Evolutionary conservation across 2,113 vertebrate species (phyloP).

Genomic region (Siniperca chuatsi): DNA sequence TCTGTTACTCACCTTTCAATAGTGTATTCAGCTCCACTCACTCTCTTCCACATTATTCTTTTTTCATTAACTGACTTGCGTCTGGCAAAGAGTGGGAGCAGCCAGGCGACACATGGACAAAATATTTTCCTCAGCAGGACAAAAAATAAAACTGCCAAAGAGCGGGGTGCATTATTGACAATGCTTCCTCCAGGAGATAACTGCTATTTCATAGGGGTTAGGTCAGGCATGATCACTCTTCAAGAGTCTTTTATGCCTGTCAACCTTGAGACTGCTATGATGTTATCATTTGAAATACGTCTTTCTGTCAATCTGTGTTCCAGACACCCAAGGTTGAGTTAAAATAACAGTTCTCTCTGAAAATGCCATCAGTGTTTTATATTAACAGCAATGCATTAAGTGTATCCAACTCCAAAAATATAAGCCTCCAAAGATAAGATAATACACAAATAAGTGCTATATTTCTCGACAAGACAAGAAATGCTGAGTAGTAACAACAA

Average conservation of each 20-base stretch:
- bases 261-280: background rate
- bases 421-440: too few species aligned
- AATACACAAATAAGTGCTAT: too few species aligned
- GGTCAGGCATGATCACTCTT: background rate
- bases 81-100: background rate
- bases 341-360: background rate
- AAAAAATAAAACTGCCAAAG: background rate
- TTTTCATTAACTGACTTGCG: too few species aligned
- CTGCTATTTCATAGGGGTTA: background rate
- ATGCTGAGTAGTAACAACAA: too few species aligned
- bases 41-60: too few species aligned
- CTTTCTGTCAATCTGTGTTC: background rate
- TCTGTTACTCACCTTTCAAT: too few species aligned
- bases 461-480: too few species aligned
- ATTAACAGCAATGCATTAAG: too few species aligned
- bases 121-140: background rate
- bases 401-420: too few species aligned
- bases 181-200: background rate
- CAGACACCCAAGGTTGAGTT: background rate
- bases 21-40: too few species aligned
- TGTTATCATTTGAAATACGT: background rate
- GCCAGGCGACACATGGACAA: background rate
- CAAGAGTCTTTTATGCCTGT: background rate
- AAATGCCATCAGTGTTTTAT: too few species aligned
- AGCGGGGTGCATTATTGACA: background rate